Evolutionary conservation across 2,888 invertebrate genomes (phyloP), one percentile per base, ranked within the genome.

Genomic region (Myopa tessellatipennis): DNA sequence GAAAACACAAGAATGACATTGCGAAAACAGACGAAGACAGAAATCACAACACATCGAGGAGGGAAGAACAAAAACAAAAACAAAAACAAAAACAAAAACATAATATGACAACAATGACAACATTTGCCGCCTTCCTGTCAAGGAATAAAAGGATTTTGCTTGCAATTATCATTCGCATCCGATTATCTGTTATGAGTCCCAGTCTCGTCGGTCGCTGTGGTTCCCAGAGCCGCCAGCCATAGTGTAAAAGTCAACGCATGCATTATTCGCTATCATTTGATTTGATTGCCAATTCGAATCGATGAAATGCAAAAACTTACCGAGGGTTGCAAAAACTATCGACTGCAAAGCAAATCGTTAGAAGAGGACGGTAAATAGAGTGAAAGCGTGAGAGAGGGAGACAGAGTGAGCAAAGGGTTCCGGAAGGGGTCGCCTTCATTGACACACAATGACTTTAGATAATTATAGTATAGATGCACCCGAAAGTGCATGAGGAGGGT

Each of bases 221-320:
- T 34, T 55, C 55, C 16, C n/a, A 16, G 34, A 38, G 72, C 40
- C 72, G 50, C 26, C 10, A 58, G 72, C 60, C 40, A 40, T 36
- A 52, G 74, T 74, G 74, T 74, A 50, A 65, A 65, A 74, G 74
- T 74, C 74, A 67, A 74, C 52, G 52, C 26, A 74, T 38, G 55
- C 50, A 14, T 65, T 67, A 52, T 65, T 73, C 63, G 61, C 63
- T 45, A 61, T 73, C 73, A 63, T 74, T 67, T 38, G 50, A 36
- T 65, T 74, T 65, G 65, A 74, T 74, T 74, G 74, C 65, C 74
- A 74, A 74, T 74, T 74, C 61, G n/a, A 40, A 72, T 72, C 72
- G 72, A 72, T 72, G 58, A 72, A 60, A 36, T 58, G 72, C 60
- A 60, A 72, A 60, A 72, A 72, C 60, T 71, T 60, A 18, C 6